Evolutionary conservation across 2,113 vertebrate species (phyloP), one percentile per base, ranked within the genome.

Genomic region (Tragelaphus imberbis): DNA sequence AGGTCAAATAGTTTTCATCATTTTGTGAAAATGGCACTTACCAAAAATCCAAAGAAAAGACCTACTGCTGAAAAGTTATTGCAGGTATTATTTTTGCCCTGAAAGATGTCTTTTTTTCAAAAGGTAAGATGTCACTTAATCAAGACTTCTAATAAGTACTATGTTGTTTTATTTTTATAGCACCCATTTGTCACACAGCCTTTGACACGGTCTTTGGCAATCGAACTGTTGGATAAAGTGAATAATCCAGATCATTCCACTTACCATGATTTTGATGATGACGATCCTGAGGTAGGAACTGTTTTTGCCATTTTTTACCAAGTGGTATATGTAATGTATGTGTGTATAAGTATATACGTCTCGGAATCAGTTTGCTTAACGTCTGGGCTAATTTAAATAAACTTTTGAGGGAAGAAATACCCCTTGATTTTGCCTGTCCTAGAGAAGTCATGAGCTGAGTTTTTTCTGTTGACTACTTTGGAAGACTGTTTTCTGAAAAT

Each of bases 1-100:
- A 99, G 99, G 99, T 99, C 99, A 80, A 99, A 99, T 98, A 99
- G 99, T 98, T 99, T 99, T 96, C 99, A 99, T 98, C 99, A 99
- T 98, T 99, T 99, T 99, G 99, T 99, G 98, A 99, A 99, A 99
- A 99, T 99, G 98, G 99, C 99, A 56, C 99, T 99, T 98, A 99
- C 99, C 84, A 99, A 99, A 99, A 99, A 99, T 98, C 99, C 99
- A 59, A 99, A 99, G 98, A 99, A 99, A 98, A 99, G 99, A 95
- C 99, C 99, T 55, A 99, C 99, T 53, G 99, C 99, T 84, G 99
- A 99, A 98, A 99, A 99, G 93, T 98, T 99, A 82, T 98, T 99
- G 59, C 99, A 99, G 99, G 99, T 99, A 98, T 97, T 92, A 94
- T 97, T 97, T 97, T 80, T 95, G 1, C 90, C 65, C 71, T 95